Conservation (phyloP, 2,797 vertebrate species). For the Micropoecilia bifurca region DNA sequence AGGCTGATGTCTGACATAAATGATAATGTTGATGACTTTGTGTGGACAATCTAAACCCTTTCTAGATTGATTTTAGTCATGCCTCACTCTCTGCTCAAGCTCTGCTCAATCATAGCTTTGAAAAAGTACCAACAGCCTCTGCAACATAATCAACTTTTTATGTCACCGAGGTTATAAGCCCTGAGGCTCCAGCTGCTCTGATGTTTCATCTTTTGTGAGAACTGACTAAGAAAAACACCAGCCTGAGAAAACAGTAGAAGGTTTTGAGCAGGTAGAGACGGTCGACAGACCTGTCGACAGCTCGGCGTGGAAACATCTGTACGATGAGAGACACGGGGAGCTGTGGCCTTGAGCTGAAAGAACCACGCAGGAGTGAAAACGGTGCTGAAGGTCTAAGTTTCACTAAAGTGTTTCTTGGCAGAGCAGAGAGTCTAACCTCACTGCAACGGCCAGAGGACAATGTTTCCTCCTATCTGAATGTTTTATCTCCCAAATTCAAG, state of each 20-base stretch:
- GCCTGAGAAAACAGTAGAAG: conserved; percentile 43
- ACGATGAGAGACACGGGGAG: conserved; percentile 17
- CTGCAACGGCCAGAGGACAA: conserved; percentile 35
- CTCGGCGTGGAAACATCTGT: conserved; percentile 43
- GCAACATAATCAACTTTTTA: conserved; percentile 47
- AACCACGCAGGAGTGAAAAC: conserved; percentile 47
- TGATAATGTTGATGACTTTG: no score
- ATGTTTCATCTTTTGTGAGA: conserved; percentile 49
- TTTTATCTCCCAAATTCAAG: conserved; percentile 12
- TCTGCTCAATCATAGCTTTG: not conserved
- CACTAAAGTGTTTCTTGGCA: conserved; percentile 67
- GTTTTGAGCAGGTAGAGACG: conserved; percentile 49
- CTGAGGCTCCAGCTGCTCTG: conserved; percentile 37
- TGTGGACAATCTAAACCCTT: no score
- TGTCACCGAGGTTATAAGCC: conserved; percentile 33
- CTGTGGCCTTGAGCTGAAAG: conserved; percentile 52
- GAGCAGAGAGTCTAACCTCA: conserved; percentile 21
- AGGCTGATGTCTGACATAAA: no score
- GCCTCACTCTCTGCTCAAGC: not conserved
- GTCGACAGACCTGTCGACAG: conserved; percentile 45
- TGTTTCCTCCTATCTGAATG: conserved; percentile 33
- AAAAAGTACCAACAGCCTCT: not conserved
- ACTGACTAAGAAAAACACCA: conserved; percentile 49
- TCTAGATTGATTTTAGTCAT: not conserved
- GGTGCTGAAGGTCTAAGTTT: conserved; percentile 54